These are phyloP conservation scores for Hemibagrus guttatus DNA, from an alignment of 2,797 vertebrate species.

Conservation along the genomic window DNA sequence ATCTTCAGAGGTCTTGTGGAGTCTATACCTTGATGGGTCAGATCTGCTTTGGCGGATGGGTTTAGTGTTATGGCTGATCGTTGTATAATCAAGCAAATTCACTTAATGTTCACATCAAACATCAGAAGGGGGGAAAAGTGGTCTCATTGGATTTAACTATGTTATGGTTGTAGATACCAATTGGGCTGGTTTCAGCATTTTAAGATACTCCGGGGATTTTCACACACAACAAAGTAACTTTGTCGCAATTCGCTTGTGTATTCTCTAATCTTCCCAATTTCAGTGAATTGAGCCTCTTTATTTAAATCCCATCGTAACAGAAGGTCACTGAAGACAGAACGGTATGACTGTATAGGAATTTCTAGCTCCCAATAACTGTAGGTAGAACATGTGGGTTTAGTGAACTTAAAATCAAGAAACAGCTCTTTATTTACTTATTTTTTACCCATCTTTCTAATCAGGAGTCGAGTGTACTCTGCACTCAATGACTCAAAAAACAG, in stretches of 20 bases:
- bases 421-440: background rate
- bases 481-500: slow-evolving; percentile 63
- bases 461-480: too few species aligned
- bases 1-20: too few species aligned
- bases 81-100: too few species aligned
- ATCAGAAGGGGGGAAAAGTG: background rate
- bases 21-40: too few species aligned
- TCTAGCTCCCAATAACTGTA: background rate
- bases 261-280: background rate
- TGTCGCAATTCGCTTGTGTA: background rate
- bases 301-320: background rate
- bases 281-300: background rate
- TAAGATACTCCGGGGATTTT: background rate
- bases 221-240: background rate
- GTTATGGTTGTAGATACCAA: background rate
- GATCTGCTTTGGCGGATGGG: too few species aligned
- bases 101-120: too few species aligned
- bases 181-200: background rate
- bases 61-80: too few species aligned
- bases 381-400: background rate
- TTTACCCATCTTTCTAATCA: background rate
- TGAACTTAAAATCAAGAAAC: background rate
- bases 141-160: background rate
- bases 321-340: background rate
- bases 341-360: background rate